phyloP scores from a whole-genome alignment of 2,797 vertebrate species.

The Triplophysa bombifrons region DNA sequence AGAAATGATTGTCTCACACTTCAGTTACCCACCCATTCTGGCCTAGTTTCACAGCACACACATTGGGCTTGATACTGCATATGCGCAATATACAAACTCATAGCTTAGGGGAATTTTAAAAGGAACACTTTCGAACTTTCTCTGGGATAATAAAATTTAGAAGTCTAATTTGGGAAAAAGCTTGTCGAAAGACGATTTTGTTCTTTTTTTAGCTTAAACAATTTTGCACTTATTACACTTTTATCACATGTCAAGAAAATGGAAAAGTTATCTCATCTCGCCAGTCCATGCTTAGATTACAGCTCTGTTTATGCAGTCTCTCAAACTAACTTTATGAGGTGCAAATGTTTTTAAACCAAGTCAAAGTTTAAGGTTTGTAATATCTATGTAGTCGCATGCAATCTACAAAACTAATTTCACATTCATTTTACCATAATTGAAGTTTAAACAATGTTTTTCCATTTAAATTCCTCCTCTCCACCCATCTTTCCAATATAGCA shows the following conservation, averaged over 20 bases:
- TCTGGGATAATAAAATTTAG: slow-evolving; percentile 6
- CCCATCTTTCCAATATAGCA: background rate
- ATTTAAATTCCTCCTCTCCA: background rate
- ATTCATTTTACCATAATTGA: background rate
- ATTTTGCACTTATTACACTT: no score
- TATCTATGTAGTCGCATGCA: background rate
- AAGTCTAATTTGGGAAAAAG: background rate
- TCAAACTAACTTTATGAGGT: background rate
- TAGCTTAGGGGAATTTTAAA: slow-evolving; percentile 14
- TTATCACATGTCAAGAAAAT: no score
- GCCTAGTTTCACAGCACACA: slow-evolving; percentile 54
- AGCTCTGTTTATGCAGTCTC: background rate
- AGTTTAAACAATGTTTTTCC: background rate
- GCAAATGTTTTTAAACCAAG: background rate
- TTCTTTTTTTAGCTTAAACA: background rate
- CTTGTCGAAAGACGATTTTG: background rate
- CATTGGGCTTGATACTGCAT: slow-evolving; percentile 31
- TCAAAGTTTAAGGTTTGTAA: background rate
- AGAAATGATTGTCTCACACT: slow-evolving; percentile 54
- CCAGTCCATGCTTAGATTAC: background rate
- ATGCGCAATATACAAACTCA: slow-evolving; percentile 26
- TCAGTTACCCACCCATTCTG: slow-evolving; percentile 49
- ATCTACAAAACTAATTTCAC: background rate
- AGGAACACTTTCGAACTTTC: slow-evolving; percentile 15
- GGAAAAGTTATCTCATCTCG: no score